Conservation (phyloP, 2,113 vertebrate genomes). For the Leiothrix lutea region DNA sequence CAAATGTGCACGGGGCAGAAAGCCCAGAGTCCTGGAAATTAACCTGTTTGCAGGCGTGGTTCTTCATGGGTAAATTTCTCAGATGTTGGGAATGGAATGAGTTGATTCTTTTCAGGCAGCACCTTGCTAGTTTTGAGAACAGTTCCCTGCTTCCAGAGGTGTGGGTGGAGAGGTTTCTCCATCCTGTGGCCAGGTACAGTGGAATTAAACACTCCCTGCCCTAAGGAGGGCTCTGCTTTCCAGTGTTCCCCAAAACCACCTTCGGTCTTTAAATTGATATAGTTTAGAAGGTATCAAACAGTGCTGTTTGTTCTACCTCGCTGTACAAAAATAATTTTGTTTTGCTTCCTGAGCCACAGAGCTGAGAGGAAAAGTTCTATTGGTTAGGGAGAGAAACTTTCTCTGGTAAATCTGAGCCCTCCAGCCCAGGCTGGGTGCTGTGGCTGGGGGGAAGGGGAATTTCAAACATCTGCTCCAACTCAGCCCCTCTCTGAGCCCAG, state of each 20-base stretch:
- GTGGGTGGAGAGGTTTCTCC: background rate
- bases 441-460: rapidly evolving
- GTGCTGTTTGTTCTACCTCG: background rate
- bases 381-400: background rate
- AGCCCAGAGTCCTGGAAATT: background rate
- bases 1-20: background rate
- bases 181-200: background rate
- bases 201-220: background rate
- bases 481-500: background rate
- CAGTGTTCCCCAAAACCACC: background rate
- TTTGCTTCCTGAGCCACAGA: background rate
- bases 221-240: background rate
- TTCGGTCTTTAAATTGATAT: background rate
- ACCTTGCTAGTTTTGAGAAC: background rate
- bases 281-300: background rate
- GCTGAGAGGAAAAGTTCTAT: background rate
- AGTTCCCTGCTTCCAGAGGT: background rate
- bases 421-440: background rate
- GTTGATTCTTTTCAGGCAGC: background rate
- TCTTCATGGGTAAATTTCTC: background rate
- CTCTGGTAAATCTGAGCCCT: background rate
- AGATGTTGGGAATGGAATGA: background rate
- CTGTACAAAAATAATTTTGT: rapidly evolving
- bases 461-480: background rate
- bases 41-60: background rate